Conservation (phyloP, 2,888 invertebrate genomes). For the Troides aeacus region DNA sequence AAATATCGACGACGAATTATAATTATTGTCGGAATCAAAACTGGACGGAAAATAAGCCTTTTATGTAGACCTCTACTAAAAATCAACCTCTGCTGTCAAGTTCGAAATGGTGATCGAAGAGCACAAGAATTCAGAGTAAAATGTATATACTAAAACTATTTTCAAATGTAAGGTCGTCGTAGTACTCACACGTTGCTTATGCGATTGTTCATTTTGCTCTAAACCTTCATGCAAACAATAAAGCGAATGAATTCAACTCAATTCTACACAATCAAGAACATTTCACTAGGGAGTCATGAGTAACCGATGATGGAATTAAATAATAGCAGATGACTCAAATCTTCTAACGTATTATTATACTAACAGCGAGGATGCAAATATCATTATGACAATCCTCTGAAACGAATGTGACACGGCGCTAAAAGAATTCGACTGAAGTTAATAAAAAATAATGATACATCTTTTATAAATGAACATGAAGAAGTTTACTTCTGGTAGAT, state of each 20-base stretch:
- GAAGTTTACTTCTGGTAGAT: too few relatives aligned
- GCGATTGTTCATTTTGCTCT: neutral
- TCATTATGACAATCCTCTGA: neutral
- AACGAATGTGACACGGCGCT: neutral
- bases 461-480: neutral
- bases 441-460: neutral
- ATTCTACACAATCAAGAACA: conserved; percentile 1
- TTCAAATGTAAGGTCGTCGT: neutral
- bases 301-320: conserved; percentile 11
- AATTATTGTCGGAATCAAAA: neutral
- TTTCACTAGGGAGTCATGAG: conserved; percentile 10
- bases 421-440: neutral
- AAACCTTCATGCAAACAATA: neutral
- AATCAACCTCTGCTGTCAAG: too few relatives aligned
- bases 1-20: neutral
- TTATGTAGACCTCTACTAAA: too few relatives aligned
- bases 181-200: neutral
- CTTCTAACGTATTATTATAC: neutral
- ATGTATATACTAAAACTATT: too few relatives aligned
- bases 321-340: conserved; percentile 17
- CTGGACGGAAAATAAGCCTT: neutral
- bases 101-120: too few relatives aligned
- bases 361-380: conserved; percentile 9
- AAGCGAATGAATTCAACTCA: conserved; percentile 1
- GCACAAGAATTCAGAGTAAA: too few relatives aligned